A percentile compares a stretch with the other conserved stretches of the same genome.
These are phyloP conservation scores for Agelastica alni DNA, from an alignment of 2,888 invertebrate genomes.

Conservation along the genomic window DNA sequence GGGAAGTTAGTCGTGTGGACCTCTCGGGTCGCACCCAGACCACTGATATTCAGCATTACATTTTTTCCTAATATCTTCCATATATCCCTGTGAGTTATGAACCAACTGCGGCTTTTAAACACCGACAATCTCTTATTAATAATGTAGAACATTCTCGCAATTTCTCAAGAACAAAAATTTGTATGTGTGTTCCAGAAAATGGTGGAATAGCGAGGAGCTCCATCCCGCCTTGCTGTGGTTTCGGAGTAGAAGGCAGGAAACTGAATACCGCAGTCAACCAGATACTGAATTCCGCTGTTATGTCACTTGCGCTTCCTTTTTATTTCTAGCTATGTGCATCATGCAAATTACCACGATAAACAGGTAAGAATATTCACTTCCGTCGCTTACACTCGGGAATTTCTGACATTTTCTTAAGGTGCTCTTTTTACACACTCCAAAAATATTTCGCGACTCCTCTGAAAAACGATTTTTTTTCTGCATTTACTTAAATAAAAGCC, in stretches of 20 bases:
- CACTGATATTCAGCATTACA: no score
- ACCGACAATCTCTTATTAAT: background rate
- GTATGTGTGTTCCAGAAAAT: constrained; percentile 58
- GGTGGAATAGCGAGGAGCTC: constrained; percentile 72
- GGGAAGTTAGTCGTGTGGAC: no score
- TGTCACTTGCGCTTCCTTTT: constrained; percentile 74
- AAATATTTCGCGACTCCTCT: no score
- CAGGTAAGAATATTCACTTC: constrained; percentile 61
- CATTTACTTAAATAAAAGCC: no score
- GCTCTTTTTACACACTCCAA: no score
- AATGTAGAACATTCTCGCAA: constrained; percentile 1
- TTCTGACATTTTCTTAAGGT: no score
- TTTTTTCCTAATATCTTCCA: no score
- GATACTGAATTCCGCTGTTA: constrained; percentile 87
- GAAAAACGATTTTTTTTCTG: no score
- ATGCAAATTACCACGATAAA: constrained; percentile 81
- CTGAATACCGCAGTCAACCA: constrained; percentile 75
- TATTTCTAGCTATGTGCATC: constrained; percentile 77
- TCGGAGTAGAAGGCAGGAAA: constrained; percentile 73
- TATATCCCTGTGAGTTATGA: background rate
- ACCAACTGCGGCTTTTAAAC: background rate
- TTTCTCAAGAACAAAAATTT: background rate
- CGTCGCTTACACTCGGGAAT: background rate
- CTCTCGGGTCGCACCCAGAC: no score
- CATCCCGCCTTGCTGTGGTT: constrained; percentile 84